Conservation (phyloP, 2,888 invertebrate genomes). For the Torymus texanus region DNA sequence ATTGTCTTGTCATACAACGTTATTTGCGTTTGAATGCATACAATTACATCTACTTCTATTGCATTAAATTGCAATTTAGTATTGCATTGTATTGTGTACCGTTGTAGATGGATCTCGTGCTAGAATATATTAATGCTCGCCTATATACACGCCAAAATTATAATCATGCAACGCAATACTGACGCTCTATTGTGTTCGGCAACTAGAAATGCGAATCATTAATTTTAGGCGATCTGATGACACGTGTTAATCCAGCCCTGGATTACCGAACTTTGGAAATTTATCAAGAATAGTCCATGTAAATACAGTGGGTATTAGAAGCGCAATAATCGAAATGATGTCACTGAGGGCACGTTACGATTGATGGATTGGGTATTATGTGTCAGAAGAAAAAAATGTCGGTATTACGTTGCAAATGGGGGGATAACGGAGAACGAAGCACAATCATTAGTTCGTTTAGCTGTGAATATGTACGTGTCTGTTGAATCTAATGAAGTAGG, state of each 20-base stretch:
- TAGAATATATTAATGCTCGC: constrained; percentile 14
- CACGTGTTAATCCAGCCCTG: constrained; percentile 26
- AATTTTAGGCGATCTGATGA: constrained; percentile 36
- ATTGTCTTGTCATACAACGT: too few relatives aligned
- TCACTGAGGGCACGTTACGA: constrained; percentile 1
- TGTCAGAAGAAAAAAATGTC: neutral
- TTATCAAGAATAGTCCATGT: constrained; percentile 14
- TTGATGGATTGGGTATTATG: constrained; percentile 28
- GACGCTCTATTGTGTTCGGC: neutral
- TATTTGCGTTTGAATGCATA: too few relatives aligned
- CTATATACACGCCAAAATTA: neutral
- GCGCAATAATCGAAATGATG: constrained; percentile 36
- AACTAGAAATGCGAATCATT: constrained; percentile 26
- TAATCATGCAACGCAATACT: constrained; percentile 9
- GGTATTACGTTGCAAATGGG: neutral
- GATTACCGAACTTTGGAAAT: constrained; percentile 27
- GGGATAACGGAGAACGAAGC: neutral
- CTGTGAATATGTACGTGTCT: neutral
- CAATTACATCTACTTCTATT: neutral
- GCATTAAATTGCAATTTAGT: neutral
- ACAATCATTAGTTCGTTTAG: constrained; percentile 28
- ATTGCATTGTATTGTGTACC: neutral
- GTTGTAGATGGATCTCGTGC: constrained; percentile 9
- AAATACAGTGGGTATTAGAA: neutral
- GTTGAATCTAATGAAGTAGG: neutral